Percentiles rank a stretch among this genome's conserved stretches.
phyloP scores from a whole-genome alignment of 2,888 invertebrate species.

The Cotesia congregata region DNA sequence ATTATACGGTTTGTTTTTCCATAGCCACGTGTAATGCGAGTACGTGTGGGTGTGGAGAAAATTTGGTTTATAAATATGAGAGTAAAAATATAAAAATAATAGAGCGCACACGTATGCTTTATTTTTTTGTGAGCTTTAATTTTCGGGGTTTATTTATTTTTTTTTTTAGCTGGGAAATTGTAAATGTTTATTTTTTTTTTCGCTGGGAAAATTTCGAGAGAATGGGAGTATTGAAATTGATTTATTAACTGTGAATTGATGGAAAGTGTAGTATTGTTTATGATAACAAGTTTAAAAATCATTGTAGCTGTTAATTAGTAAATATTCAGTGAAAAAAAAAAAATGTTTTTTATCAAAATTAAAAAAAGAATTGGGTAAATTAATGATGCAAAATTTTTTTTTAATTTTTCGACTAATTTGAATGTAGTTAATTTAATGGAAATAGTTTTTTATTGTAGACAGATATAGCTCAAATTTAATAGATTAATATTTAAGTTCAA shows the following conservation, averaged over 20 bases:
- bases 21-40: slow-evolving; percentile 47
- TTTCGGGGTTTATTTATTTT: not conserved
- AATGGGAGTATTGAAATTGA: not conserved
- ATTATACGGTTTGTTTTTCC: slow-evolving; percentile 49
- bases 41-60: slow-evolving; percentile 12
- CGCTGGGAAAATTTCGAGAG: not conserved
- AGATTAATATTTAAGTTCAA: too few species aligned
- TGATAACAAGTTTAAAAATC: too few species aligned
- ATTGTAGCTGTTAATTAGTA: too few species aligned
- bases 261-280: not conserved
- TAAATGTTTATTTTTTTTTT: not conserved
- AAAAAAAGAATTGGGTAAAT: too few species aligned
- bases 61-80: not conserved
- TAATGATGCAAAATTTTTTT: too few species aligned
- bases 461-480: too few species aligned
- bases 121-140: slow-evolving; percentile 2
- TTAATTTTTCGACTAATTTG: too few species aligned
- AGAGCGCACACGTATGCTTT: not conserved
- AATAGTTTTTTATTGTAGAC: too few species aligned
- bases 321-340: too few species aligned
- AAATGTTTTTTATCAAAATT: too few species aligned
- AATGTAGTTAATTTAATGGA: too few species aligned
- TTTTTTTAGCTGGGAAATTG: slow-evolving; percentile 5
- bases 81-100: slow-evolving; percentile 11
- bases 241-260: not conserved